Base-by-base conservation (phyloP, 2,113 vertebrate genomes). In the Brachirus orientalis region DNA sequence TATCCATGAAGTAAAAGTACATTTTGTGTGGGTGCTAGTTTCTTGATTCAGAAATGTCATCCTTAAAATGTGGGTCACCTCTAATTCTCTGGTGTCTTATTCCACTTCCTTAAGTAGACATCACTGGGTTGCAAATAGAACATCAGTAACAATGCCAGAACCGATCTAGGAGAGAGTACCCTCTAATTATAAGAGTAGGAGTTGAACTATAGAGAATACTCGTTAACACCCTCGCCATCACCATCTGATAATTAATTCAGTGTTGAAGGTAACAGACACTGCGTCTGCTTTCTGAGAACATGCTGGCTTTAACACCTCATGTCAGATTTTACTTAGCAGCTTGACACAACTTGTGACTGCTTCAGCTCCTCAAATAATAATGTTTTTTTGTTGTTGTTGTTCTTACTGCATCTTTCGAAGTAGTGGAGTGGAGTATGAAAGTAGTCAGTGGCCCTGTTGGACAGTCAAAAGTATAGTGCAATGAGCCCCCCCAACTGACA, bases 181-280 rank as follows among this genome's bases (percentile, higher is more conserved):
- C 54, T 18, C 18, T 82, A 66, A 76, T 85, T 66, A 77, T 14
- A 70, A 44, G 66, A 48, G 55, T 55, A 35, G 54, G 55, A 80
- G 51, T 58, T 68, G 72, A 80, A 74, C 77, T 16, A 70, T 11
- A 47, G 62, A 82, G 63, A 83, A 74, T 63, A 56, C 28, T 85
- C 63, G 88, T 90, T 84, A 84, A 81, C 90, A 89, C 86, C 72
- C 69, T 67, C 20, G 3, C 55, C 33, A n/a, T 33, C 74, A 53
- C 64, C 71, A 73, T 67, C 73, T 71, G 55, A 79, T 84, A 81
- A 90, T 91, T 63, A 85, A 91, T 91, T 87, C 88, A 79, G 41
- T 75, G 84, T 72, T 56, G 37, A 73, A 74, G 62, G 56, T 61
- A 79, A 55, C 78, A 86, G 67, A 79, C 41, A 63, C 18, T 61